A percentile compares a stretch with the other conserved stretches of the same genome.
These are phyloP conservation scores for Pilophorus perplexus DNA, from an alignment of 2,888 invertebrate species.

Conservation along the genomic window DNA sequence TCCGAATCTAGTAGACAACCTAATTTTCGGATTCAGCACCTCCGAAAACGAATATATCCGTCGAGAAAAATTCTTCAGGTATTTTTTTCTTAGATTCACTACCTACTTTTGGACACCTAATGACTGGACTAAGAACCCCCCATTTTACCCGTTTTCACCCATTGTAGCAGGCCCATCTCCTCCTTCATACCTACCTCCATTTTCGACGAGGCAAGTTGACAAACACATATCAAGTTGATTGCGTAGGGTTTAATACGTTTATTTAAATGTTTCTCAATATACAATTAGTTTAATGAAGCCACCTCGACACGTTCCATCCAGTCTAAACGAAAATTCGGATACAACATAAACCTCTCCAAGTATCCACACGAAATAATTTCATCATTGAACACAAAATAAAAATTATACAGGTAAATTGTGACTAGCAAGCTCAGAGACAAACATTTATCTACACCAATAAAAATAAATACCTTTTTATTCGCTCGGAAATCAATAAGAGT, in stretches of 20 bases:
- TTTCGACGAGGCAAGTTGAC: not conserved
- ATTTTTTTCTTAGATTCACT: too few species aligned
- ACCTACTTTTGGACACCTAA: too few species aligned
- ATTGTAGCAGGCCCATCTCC: too few species aligned
- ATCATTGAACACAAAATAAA: not conserved
- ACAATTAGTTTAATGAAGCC: conserved; percentile 31
- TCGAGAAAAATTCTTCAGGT: too few species aligned
- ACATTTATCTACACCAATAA: conserved; percentile 35
- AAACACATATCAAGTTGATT: conserved; percentile 36
- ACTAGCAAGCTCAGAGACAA: conserved; percentile 29
- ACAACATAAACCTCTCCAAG: not conserved
- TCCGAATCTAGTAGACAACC: too few species aligned
- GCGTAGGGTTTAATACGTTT: conserved; percentile 38
- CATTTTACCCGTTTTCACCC: too few species aligned
- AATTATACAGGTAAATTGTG: too few species aligned
- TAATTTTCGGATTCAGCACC: too few species aligned
- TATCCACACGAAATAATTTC: not conserved
- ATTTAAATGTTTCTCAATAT: conserved; percentile 36
- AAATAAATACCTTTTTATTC: conserved; percentile 22
- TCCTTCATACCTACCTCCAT: too few species aligned
- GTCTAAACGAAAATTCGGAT: conserved; percentile 12
- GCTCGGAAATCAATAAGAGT: conserved; percentile 10
- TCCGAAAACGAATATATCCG: too few species aligned
- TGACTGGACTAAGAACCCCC: too few species aligned
- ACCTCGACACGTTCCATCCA: conserved; percentile 1